phyloP scores from a whole-genome alignment of 2,797 vertebrate genomes.

The Lutra lutra region DNA sequence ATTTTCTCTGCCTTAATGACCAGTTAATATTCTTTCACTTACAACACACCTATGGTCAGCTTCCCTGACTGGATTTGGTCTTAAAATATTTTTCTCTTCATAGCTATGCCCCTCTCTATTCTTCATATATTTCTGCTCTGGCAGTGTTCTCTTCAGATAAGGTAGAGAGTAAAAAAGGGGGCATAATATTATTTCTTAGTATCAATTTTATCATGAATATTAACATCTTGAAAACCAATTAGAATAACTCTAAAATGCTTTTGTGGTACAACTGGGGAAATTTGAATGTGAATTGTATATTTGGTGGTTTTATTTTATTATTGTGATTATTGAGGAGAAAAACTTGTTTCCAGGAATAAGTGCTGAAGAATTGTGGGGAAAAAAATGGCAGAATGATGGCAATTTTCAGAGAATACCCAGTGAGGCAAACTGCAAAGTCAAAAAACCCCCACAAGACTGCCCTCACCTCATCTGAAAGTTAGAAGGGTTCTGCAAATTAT shows the following conservation, averaged over 20 bases:
- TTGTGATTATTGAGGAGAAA: background rate
- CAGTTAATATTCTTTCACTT: background rate
- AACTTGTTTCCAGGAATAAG: background rate
- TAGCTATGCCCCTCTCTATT: background rate
- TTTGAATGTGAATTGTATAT: background rate
- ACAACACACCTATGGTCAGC: background rate
- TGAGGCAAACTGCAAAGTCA: background rate
- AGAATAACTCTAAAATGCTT: background rate
- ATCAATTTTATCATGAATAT: constrained; percentile 4
- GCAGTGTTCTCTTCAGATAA: background rate
- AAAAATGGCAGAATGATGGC: background rate
- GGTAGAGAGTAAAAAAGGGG: background rate
- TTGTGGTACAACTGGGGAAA: background rate
- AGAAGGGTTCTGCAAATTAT: background rate
- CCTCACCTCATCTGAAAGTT: background rate
- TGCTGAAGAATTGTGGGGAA: background rate
- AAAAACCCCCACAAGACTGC: background rate
- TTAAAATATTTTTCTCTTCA: background rate
- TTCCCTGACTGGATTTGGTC: background rate
- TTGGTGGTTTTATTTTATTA: background rate
- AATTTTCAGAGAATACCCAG: background rate
- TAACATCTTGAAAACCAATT: background rate
- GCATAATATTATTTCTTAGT: background rate
- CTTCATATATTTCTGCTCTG: background rate
- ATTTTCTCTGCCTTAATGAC: background rate